Evolutionary conservation across 1,140 invertebrate genomes (phyloP).

Genomic region (Pristionchus pacificus): DNA sequence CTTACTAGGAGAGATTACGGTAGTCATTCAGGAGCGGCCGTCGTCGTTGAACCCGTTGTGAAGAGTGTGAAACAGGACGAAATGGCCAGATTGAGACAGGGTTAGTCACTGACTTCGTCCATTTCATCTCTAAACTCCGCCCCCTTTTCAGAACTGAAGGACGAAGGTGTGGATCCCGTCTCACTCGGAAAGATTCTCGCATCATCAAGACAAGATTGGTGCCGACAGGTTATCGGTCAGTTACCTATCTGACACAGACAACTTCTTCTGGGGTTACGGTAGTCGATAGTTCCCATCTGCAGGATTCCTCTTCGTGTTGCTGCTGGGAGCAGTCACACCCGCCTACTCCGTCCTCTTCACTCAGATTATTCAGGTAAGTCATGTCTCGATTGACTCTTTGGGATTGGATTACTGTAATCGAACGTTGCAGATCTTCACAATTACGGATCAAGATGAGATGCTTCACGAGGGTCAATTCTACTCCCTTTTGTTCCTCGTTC

Average conservation of each 20-base stretch:
- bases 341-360: conserved; percentile 44
- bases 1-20: no score
- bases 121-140: no score
- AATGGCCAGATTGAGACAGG: no score
- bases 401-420: no score
- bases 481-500: conserved; percentile 45
- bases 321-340: conserved; percentile 27
- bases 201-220: neutral
- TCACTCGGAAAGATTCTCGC: neutral
- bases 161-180: neutral
- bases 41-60: no score
- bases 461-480: conserved; percentile 43
- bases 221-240: neutral
- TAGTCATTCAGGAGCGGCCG: no score
- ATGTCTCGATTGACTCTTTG: neutral
- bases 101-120: neutral
- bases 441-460: conserved; percentile 30
- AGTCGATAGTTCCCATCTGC: neutral
- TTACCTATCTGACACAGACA: neutral
- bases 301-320: neutral
- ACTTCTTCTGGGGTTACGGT: no score
- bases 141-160: neutral
- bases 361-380: conserved; percentile 30
- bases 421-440: conserved; percentile 40
- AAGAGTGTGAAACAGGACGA: no score